Evolutionary conservation across 2,888 invertebrate species (phyloP), one percentile per base, ranked within the genome.

Genomic region (Epinotia brunnichana): DNA sequence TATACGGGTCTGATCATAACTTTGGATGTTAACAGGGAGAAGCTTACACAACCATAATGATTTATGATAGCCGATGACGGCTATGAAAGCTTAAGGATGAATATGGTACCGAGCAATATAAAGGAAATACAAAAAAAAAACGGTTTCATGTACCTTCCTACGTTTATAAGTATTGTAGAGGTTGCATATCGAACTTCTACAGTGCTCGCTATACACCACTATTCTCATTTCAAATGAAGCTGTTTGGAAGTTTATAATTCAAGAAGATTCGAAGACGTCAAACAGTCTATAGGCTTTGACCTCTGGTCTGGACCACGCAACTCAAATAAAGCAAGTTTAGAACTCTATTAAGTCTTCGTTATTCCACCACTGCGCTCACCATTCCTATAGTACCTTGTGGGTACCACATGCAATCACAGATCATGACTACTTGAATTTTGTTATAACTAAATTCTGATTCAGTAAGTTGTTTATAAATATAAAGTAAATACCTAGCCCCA

Each of bases 31-130:
- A 68, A 68, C 73, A 67, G 54, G 51, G 60, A 29, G 7, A 53
- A 17, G 72, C 72, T 72, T 67, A 61, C 61, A 19, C 29, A 35
- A 39, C 68, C 68, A 69, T 69, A 41, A 69, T 73, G 69, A 73
- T 73, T 73, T 68, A 73, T 73, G 69, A 63, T 69, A 54, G 57
- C 13, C 63, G 53, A 73, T 57, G 73, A 62, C 51, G 53, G 62
- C 62, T 63, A 41, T 41, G 62, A 57, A 54, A 35, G 61, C 68
- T 63, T 53, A 44, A 63, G 29, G 69, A 73, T 63, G 51, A 69
- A 73, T 69, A 69, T 62, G 62, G 69, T 63, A 19, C 21, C 57
- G 39, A 44, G 41, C 59, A 53, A 69, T 69, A 73, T 73, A 73
- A 68, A 73, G 51, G 57, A 53, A 56, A 63, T 56, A n/a, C n/a